Evolutionary conservation across 2,888 invertebrate species (phyloP).

Genomic region (Protula sp.): DNA sequence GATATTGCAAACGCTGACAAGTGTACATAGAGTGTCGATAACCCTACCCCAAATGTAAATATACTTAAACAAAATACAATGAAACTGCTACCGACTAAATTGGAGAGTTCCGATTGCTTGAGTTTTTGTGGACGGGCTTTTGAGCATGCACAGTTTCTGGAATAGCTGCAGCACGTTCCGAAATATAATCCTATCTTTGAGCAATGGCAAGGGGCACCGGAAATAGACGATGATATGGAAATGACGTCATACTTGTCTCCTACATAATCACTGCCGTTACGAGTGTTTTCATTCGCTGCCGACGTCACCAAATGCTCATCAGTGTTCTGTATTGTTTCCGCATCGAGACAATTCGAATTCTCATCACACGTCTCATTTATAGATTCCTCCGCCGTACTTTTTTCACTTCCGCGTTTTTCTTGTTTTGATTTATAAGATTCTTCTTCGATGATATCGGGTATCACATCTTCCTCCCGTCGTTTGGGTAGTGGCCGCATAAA

Average conservation of each 20-base stretch:
- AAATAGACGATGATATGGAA: no score
- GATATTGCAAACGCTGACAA: slow-evolving; percentile 1
- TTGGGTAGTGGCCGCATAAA: background rate
- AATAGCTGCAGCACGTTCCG: background rate
- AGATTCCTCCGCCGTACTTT: background rate
- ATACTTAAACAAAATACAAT: slow-evolving; percentile 5
- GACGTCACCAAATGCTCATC: no score
- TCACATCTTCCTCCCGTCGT: background rate
- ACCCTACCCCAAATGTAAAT: slow-evolving; percentile 1
- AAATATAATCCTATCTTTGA: background rate
- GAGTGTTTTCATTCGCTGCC: background rate
- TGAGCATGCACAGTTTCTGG: background rate
- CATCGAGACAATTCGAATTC: background rate
- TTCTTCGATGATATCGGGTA: no score
- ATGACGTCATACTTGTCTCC: no score
- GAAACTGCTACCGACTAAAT: background rate
- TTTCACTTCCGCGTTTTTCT: background rate
- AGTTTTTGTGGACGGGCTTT: no score
- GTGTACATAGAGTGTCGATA: slow-evolving; percentile 3
- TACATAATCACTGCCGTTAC: background rate
- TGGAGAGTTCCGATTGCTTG: background rate
- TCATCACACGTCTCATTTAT: background rate
- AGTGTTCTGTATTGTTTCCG: background rate
- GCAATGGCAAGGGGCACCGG: background rate
- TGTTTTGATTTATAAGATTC: no score